Base-by-base conservation (phyloP, 2,113 vertebrate species). In the Tetrao urogallus region DNA sequence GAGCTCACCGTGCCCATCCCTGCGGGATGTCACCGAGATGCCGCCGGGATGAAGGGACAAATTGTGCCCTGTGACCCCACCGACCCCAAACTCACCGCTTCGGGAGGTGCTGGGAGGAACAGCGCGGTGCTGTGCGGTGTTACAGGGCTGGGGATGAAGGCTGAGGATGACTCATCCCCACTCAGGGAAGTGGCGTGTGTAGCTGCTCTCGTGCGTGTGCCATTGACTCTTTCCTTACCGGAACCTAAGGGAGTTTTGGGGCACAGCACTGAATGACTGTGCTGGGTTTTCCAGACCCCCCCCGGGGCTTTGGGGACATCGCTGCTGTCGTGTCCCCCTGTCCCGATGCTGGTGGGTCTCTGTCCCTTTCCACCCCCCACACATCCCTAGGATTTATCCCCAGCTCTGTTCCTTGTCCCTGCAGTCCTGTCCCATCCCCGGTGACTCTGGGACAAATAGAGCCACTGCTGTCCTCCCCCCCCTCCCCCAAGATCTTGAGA, bases 151-250 rank as follows among this genome's bases (percentile, higher is more conserved):
- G 66, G 50, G 79, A 84, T 61, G 88, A 45, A 61, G 56, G 63
- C 14, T 57, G 61, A 38, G 65, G 78, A 69, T 91, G 95, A 96
- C 60, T 95, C 88, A 91, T 48, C 64, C 75, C 47, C 66, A 65
- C 61, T 84, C 47, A 66, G 81, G 47, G 94, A 95, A 91, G 94
- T 93, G 88, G 63, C 88, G 88, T 76, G 67, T 47, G 80, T 52
- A 42, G 11, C 56, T 48, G 32, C 14, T 57, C 18, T 63, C 16
- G 54, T n/a, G 50, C 28, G 82, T 63, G 65, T 36, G 36, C 60
- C 30, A 56, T 64, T 75, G 74, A 93, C 67, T 82, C 79, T 58
- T 96, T 94, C 88, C 45, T 81, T 89, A 57, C 87, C 80, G 67
- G 88, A 94, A 97, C 71, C 36, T 17, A 11, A 8, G 32, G 45